Evolutionary conservation across 2,797 vertebrate genomes (phyloP).

Genomic region (Premnoplex brunnescens): DNA sequence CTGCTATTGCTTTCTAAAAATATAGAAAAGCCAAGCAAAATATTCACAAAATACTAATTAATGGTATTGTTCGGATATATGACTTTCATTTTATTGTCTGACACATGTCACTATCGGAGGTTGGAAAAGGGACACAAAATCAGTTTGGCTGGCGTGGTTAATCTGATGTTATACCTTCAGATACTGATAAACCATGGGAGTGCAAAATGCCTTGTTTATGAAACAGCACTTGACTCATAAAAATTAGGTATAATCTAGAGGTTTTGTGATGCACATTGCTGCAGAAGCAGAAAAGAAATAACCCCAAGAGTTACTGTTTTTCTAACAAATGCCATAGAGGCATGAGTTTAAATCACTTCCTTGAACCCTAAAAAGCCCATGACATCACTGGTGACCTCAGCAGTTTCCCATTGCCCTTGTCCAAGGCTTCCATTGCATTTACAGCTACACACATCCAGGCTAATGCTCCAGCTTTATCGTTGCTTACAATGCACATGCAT

Average conservation of each 20-base stretch:
- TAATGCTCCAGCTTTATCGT: accelerated
- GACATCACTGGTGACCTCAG: neutral
- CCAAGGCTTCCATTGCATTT: neutral
- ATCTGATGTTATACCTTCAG: neutral
- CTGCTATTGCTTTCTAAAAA: neutral
- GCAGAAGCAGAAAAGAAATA: neutral
- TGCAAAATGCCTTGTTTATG: neutral
- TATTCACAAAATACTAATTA: neutral
- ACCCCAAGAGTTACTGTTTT: neutral
- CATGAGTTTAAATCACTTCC: neutral
- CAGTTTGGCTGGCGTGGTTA: neutral
- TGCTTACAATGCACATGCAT: neutral
- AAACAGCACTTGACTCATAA: neutral
- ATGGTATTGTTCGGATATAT: neutral
- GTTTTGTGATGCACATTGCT: neutral
- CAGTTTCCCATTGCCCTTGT: neutral
- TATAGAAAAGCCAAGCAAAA: neutral
- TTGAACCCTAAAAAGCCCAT: accelerated
- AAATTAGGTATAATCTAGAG: neutral
- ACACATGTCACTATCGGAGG: neutral
- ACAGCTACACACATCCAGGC: neutral
- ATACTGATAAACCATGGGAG: neutral
- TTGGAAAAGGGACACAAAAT: neutral
- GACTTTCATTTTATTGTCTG: neutral
- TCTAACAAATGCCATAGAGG: neutral